Conservation (phyloP, 2,888 invertebrate species). For the Drosophila falleni region DNA sequence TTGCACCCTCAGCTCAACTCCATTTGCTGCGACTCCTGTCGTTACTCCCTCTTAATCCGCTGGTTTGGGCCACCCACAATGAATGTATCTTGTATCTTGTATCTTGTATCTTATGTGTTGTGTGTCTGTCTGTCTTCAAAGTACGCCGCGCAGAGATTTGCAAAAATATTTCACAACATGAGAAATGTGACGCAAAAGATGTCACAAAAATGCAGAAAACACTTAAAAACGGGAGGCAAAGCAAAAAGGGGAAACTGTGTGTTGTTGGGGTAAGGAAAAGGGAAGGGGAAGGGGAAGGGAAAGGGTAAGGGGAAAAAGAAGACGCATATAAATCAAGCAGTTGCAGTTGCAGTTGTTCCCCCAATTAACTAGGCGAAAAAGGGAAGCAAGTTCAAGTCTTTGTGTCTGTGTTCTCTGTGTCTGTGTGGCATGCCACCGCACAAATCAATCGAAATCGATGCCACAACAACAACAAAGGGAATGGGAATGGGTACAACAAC, state of each 20-base stretch:
- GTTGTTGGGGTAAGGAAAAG: not conserved
- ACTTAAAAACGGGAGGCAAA: constrained; percentile 57
- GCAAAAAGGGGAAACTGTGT: constrained; percentile 2
- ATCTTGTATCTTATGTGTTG: not conserved
- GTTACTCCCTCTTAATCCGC: not conserved
- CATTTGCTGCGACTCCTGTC: constrained; percentile 2
- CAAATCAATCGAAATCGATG: constrained; percentile 60
- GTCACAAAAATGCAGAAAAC: constrained; percentile 74
- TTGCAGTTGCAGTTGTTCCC: constrained; percentile 33
- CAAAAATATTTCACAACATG: constrained; percentile 77
- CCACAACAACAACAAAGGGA: constrained; percentile 25
- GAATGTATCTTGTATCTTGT: constrained; percentile 5
- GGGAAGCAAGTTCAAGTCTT: constrained; percentile 5
- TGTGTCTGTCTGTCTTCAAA: constrained; percentile 60
- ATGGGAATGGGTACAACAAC: no score
- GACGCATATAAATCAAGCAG: constrained; percentile 49
- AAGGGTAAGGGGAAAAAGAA: not conserved
- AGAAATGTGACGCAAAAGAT: constrained; percentile 76
- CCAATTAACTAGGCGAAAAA: constrained; percentile 61
- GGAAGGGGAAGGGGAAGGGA: not conserved
- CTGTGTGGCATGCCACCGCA: constrained; percentile 43
- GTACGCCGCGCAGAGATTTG: constrained; percentile 75
- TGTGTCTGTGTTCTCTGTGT: not conserved
- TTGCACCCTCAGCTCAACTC: not conserved
- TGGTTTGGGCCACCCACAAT: constrained; percentile 68